A percentile compares a stretch with the other conserved stretches of the same genome.
These are phyloP conservation scores for Cremastinae sp. DNA, from an alignment of 2,888 invertebrate species.

Conservation along the genomic window DNA sequence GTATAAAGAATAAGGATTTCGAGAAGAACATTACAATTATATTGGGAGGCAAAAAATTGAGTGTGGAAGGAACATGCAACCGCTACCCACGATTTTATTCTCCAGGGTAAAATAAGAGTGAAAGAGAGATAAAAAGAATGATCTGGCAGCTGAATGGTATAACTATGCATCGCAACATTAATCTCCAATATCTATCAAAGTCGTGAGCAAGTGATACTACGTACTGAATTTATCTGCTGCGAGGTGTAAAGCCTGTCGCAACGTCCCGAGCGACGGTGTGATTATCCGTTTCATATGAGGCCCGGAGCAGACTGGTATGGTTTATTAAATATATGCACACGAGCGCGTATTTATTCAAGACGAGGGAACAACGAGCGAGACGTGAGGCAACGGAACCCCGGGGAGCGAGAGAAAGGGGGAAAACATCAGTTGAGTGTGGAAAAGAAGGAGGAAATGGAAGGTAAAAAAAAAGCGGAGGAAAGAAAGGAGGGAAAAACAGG, in stretches of 20 bases:
- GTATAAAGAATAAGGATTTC: too few species aligned
- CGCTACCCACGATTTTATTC: slow-evolving; percentile 41
- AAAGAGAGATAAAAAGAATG: slow-evolving; percentile 32
- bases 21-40: slow-evolving; percentile 19
- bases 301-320: slow-evolving; percentile 46
- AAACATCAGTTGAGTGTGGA: neutral
- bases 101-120: slow-evolving; percentile 31
- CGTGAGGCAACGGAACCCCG: neutral
- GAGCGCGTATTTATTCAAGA: neutral
- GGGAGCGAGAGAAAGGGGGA: neutral
- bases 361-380: neutral
- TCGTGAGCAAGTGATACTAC: slow-evolving; percentile 56
- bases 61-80: slow-evolving; percentile 34
- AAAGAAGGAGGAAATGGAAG: slow-evolving; percentile 4
- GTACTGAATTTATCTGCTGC: slow-evolving; percentile 56
- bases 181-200: slow-evolving; percentile 61
- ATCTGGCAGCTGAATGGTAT: slow-evolving; percentile 39
- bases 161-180: slow-evolving; percentile 40
- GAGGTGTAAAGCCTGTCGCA: slow-evolving; percentile 59
- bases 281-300: slow-evolving; percentile 56
- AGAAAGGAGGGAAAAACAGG: slow-evolving; percentile 12
- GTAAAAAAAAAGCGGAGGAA: slow-evolving; percentile 16
- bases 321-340: slow-evolving; percentile 7
- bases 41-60: slow-evolving; percentile 19
- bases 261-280: slow-evolving; percentile 47